These are phyloP conservation scores for Rhegmatorhina hoffmannsi DNA, from an alignment of 2,113 vertebrate genomes.

Conservation along the genomic window DNA sequence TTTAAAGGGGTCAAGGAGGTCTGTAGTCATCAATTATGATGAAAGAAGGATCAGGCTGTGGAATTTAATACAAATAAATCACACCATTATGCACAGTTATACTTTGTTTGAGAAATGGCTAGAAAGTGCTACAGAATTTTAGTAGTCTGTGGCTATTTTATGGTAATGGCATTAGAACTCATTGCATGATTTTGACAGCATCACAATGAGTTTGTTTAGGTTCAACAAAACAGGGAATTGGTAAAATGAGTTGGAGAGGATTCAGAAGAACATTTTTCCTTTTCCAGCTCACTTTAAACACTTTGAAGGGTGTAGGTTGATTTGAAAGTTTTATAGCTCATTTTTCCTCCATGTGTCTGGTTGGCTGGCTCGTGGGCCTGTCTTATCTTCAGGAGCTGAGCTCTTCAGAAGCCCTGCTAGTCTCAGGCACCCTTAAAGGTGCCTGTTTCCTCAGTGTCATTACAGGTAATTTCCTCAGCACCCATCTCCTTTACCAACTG, in stretches of 20 bases:
- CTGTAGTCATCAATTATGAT: neutral
- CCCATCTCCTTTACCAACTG: accelerated
- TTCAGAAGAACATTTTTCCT: neutral
- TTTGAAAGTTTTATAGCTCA: neutral
- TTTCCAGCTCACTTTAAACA: neutral
- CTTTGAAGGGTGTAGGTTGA: neutral
- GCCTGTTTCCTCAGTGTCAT: neutral
- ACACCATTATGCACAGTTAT: neutral
- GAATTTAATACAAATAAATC: neutral
- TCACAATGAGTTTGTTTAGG: neutral
- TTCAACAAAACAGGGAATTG: neutral
- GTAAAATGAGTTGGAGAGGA: neutral
- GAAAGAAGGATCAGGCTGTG: neutral
- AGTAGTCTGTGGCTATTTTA: neutral
- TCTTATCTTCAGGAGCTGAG: neutral
- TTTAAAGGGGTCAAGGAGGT: neutral
- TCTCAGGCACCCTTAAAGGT: neutral
- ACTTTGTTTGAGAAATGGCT: neutral
- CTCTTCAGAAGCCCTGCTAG: neutral
- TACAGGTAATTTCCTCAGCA: neutral
- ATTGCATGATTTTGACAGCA: neutral
- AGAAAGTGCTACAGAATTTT: neutral
- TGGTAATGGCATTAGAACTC: neutral
- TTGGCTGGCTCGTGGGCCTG: neutral
- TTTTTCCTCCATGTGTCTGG: accelerated